phyloP scores from a whole-genome alignment of 2,888 invertebrate species.

The Diadegma fenestrale region DNA sequence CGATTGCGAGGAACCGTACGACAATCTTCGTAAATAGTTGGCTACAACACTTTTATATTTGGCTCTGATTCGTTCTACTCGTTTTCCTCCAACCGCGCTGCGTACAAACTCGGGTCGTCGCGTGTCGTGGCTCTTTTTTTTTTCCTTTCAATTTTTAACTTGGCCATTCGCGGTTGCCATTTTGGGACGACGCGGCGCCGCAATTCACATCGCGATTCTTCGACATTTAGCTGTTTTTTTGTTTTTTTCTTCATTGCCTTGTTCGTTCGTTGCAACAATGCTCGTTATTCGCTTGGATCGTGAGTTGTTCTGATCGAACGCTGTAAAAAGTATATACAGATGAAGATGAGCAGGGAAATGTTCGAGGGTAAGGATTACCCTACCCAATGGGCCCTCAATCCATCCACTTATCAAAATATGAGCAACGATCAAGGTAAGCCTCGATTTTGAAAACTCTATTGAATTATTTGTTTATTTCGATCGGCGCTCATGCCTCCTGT shows the following conservation, averaged over 20 bases:
- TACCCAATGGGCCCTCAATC: constrained; percentile 93
- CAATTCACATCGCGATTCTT: constrained; percentile 12
- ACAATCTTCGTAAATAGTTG: not conserved
- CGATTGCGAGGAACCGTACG: not conserved
- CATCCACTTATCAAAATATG: constrained; percentile 92
- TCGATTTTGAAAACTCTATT: too few relatives aligned
- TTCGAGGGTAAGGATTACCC: constrained; percentile 88
- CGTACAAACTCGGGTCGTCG: not conserved
- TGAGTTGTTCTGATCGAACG: constrained; percentile 1
- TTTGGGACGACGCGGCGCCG: constrained; percentile 59
- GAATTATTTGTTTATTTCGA: not conserved
- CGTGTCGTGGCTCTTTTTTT: not conserved
- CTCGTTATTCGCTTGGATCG: not conserved
- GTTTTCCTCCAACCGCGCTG: not conserved
- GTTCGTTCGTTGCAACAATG: constrained; percentile 20
- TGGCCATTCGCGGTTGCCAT: constrained; percentile 61
- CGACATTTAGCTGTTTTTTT: constrained; percentile 3
- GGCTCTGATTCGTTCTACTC: not conserved
- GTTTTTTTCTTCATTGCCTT: constrained; percentile 9
- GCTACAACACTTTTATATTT: not conserved
- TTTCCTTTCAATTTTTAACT: constrained; percentile 25
- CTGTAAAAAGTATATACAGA: constrained; percentile 61
- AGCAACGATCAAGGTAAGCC: constrained; percentile 90
- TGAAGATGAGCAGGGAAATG: constrained; percentile 84
- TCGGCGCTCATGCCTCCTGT: too few relatives aligned